phyloP scores from a whole-genome alignment of 1,140 invertebrate species.

The Drosophila nikananu region DNA sequence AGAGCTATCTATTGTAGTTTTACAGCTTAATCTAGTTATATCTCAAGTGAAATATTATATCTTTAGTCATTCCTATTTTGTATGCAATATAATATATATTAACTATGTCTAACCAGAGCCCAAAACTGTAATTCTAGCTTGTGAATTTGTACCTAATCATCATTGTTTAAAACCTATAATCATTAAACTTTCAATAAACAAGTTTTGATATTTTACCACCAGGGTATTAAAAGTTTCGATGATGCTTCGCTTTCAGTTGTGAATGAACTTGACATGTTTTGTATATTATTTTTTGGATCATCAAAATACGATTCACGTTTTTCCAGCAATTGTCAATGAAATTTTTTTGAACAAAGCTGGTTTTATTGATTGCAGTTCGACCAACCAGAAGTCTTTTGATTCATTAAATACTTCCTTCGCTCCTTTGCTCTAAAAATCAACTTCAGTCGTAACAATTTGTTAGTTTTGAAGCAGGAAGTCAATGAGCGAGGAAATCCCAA shows the following conservation, averaged over 20 bases:
- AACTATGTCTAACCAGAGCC: no score
- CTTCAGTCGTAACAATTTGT: not conserved
- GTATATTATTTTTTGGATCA: constrained; percentile 20
- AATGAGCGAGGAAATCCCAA: constrained; percentile 50
- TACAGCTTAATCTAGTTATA: no score
- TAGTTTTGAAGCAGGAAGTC: constrained; percentile 8
- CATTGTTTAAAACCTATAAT: not conserved
- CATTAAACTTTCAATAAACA: not conserved
- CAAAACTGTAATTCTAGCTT: not conserved
- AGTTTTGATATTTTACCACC: not conserved
- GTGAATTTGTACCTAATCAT: not conserved
- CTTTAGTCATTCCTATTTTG: no score
- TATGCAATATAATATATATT: no score
- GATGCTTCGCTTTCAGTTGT: constrained; percentile 13
- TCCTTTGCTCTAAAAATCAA: not conserved
- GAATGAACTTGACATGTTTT: constrained; percentile 56
- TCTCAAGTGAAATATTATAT: no score
- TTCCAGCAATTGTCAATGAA: constrained; percentile 16
- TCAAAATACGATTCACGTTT: constrained; percentile 52
- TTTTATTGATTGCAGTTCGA: constrained; percentile 4
- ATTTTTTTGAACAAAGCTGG: constrained; percentile 10
- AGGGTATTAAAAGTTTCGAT: constrained; percentile 4
- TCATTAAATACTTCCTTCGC: not conserved
- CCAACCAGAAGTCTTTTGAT: constrained; percentile 14
- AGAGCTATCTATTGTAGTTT: no score